Conservation (phyloP, 2,113 vertebrate species). For the Sorex fumeus region DNA sequence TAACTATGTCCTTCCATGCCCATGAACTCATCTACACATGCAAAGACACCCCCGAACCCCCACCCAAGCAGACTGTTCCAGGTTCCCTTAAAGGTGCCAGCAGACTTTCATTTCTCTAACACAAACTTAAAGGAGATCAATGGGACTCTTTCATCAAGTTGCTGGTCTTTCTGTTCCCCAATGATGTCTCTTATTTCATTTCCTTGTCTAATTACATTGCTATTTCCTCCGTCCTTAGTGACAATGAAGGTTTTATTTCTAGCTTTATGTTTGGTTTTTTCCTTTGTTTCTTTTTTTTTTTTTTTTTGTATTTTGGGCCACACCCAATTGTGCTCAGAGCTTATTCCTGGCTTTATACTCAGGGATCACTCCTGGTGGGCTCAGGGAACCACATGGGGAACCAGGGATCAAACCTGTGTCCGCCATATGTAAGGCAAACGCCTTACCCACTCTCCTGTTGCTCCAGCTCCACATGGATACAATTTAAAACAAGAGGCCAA, state of each 20-base stretch:
- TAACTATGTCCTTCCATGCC: not conserved
- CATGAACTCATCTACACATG: not conserved
- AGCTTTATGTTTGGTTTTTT: not conserved
- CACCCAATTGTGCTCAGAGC: no score
- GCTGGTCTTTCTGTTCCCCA: not conserved
- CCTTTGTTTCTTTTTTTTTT: no score
- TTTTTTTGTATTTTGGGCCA: no score
- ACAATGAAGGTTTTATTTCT: not conserved
- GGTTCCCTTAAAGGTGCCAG: not conserved
- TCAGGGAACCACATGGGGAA: no score
- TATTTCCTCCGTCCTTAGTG: constrained; percentile 17
- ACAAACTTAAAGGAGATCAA: not conserved
- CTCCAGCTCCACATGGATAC: no score
- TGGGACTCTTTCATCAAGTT: not conserved
- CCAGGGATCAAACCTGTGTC: no score
- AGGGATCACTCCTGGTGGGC: no score
- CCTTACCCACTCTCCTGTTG: no score
- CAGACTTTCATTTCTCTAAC: constrained; percentile 20
- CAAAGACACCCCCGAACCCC: not conserved
- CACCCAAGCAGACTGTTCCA: not conserved
- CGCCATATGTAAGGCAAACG: no score
- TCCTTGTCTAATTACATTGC: constrained; percentile 33
- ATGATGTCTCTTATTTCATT: constrained; percentile 25
- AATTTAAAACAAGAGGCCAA: no score
- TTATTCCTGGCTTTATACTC: no score